phyloP scores from a whole-genome alignment of 2,113 vertebrate genomes.

The Labeo catla region DNA sequence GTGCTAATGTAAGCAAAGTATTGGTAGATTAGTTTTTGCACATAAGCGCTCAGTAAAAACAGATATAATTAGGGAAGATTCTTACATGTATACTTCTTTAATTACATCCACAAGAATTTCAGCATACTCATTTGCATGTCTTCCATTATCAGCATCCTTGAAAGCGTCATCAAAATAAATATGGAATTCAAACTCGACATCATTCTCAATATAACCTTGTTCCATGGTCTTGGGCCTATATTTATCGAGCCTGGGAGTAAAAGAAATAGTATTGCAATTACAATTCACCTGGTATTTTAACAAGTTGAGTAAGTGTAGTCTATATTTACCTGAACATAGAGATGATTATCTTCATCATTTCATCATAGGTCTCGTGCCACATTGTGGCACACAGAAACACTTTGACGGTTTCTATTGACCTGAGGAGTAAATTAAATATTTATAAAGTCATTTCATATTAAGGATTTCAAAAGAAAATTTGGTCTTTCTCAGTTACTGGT shows the following conservation, averaged over 20 bases:
- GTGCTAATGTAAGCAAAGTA: conserved; percentile 56
- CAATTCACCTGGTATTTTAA: not conserved
- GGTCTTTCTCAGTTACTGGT: too few species aligned
- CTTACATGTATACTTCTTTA: conserved; percentile 67
- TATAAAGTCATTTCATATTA: too few species aligned
- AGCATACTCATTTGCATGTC: conserved; percentile 64
- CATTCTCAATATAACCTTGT: not conserved
- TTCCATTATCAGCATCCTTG: not conserved
- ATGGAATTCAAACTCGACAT: conserved; percentile 66
- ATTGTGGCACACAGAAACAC: conserved; percentile 53
- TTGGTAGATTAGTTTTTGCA: not conserved
- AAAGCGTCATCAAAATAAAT: too few species aligned
- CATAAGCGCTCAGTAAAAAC: too few species aligned
- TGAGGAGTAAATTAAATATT: not conserved
- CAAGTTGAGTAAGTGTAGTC: not conserved
- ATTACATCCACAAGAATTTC: conserved; percentile 58
- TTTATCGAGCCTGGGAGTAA: conserved; percentile 67
- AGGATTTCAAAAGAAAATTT: too few species aligned
- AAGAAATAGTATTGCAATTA: not conserved
- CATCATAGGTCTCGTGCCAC: conserved; percentile 72
- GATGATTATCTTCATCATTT: conserved; percentile 76
- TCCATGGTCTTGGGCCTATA: conserved; percentile 64
- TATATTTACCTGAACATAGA: conserved; percentile 75
- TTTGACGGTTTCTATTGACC: conserved; percentile 42
- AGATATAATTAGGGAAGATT: not conserved